A percentile compares a stretch with the other conserved stretches of the same genome.
phyloP scores from a whole-genome alignment of 2,888 invertebrate species.

The Melanotus villosus region DNA sequence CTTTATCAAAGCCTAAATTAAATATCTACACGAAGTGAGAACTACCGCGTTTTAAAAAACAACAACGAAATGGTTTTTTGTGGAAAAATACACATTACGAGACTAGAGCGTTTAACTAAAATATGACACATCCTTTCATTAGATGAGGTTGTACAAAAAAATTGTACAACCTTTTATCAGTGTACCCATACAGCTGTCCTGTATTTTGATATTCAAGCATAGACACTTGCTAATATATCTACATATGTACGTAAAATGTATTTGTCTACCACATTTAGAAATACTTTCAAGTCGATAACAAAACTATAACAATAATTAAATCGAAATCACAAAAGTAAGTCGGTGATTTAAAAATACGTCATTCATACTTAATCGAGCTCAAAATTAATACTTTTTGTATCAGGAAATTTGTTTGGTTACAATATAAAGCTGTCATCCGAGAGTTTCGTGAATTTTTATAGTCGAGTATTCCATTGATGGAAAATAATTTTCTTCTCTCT shows the following conservation, averaged over 20 bases:
- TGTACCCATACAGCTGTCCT: conserved; percentile 38
- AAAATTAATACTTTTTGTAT: background rate
- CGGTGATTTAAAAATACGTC: background rate
- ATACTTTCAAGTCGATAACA: conserved; percentile 6
- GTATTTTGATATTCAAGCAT: conserved; percentile 31
- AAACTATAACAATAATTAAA: background rate
- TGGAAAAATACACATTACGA: background rate
- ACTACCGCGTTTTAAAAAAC: conserved; percentile 2
- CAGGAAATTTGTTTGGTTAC: background rate
- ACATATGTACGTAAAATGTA: conserved; percentile 33
- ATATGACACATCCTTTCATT: conserved; percentile 8
- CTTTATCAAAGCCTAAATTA: conserved; percentile 4
- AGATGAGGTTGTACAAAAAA: background rate
- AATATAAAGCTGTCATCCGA: background rate
- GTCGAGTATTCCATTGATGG: background rate
- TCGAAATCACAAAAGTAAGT: background rate
- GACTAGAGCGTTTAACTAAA: conserved; percentile 17
- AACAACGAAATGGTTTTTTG: background rate
- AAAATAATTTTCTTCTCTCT: background rate
- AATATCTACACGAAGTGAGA: background rate
- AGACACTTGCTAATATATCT: conserved; percentile 31
- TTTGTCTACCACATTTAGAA: conserved; percentile 43
- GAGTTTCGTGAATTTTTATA: background rate
- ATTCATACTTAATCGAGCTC: background rate
- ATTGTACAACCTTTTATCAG: background rate